These are phyloP conservation scores for Sphaerophoria rueppellii DNA, from an alignment of 2,888 invertebrate species.

Conservation along the genomic window DNA sequence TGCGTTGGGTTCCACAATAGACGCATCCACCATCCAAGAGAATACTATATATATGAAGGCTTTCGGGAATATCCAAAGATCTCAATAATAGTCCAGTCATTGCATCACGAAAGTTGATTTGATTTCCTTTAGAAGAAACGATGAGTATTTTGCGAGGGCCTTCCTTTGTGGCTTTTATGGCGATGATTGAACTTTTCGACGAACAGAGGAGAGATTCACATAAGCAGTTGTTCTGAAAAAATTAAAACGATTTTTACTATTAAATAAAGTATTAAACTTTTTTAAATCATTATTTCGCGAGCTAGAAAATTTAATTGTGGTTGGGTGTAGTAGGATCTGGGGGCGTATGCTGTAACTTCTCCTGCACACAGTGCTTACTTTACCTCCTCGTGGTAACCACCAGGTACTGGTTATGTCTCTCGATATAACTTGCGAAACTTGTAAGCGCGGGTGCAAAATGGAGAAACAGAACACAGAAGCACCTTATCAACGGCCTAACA, in stretches of 20 bases:
- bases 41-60: conserved; percentile 87
- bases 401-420: too few relatives aligned
- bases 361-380: too few relatives aligned
- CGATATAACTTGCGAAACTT: too few relatives aligned
- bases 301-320: too few relatives aligned
- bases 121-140: conserved; percentile 87
- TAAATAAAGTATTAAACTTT: too few relatives aligned
- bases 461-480: too few relatives aligned
- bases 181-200: conserved; percentile 86
- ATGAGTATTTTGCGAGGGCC: conserved; percentile 86
- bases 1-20: conserved; percentile 90
- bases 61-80: conserved; percentile 84
- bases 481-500: too few relatives aligned
- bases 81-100: conserved; percentile 87
- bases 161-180: conserved; percentile 88
- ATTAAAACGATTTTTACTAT: conserved; percentile 34
- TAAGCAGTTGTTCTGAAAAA: conserved; percentile 84
- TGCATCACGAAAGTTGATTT: conserved; percentile 89
- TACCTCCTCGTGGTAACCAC: too few relatives aligned
- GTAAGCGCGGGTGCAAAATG: too few relatives aligned
- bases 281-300: too few relatives aligned
- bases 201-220: conserved; percentile 84
- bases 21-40: conserved; percentile 87
- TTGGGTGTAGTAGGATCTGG: too few relatives aligned
- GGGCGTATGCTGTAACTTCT: too few relatives aligned